Base-by-base conservation (phyloP, 2,113 vertebrate genomes). In the Loxodonta africana region DNA sequence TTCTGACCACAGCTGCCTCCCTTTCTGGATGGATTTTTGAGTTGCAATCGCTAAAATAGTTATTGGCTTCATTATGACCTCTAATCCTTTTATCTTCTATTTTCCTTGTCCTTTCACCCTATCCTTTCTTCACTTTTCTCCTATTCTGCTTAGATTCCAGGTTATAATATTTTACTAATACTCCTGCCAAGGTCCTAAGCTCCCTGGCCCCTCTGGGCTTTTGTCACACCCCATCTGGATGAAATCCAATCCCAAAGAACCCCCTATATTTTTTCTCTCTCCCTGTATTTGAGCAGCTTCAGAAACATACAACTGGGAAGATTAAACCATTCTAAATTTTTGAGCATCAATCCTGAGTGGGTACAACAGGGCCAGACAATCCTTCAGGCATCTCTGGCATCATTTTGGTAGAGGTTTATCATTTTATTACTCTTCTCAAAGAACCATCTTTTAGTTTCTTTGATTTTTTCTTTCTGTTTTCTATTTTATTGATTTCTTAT, bases 41-140 rank as follows among this genome's bases (percentile, higher is more conserved):
- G 85, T 88, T 60, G 65, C 92, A 90, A 84, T 21, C 25, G 37
- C 60, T 71, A 67, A 92, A 97, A 87, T 63, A n/a, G 65, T 51
- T 81, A 67, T 67, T 65, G 41, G 83, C 76, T 44, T 92, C 51
- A 21, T 17, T 67, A 63, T 82, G 69, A 94, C 69, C 57, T 95
- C 44, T 21, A n/a, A 71, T 20, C 41, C 41, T 41, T 62, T 83
- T 46, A 37, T 21, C 46, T 76, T 63, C 10, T 46, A 1, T 71
- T 37, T 46, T 20, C 48, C 7, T 15, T 44, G 25, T 37, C 9
- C 20, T 53, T 93, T 12, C 25, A 14, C 18, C 12, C 1, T 33
- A 23, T 37, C 8, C 17, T 90, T 77, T 33, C 48, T 80, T 69
- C 62, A 46, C 5, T 48, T 81, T 65, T 28, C 10, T 63, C n/a